phyloP scores from a whole-genome alignment of 2,888 invertebrate species.

The Desoria tigrina region DNA sequence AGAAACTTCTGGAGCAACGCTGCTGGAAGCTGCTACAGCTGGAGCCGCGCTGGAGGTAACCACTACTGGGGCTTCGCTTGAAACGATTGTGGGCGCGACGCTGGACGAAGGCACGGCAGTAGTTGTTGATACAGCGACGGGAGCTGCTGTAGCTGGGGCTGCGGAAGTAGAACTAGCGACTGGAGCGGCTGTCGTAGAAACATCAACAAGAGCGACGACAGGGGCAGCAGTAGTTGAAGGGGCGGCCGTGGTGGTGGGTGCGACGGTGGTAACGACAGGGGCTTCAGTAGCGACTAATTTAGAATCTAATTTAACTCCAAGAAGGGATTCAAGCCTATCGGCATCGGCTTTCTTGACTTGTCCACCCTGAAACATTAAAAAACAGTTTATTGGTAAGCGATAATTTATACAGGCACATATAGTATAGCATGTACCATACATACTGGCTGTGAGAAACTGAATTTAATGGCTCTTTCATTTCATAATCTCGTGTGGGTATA shows the following conservation, averaged over 20 bases:
- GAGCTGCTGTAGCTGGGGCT: slow-evolving; percentile 17
- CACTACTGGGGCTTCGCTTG: slow-evolving; percentile 26
- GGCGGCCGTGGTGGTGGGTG: slow-evolving; percentile 9
- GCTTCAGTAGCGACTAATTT: slow-evolving; percentile 33
- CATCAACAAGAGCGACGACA: slow-evolving; percentile 11
- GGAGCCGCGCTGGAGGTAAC: slow-evolving; percentile 11
- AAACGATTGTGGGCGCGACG: slow-evolving; percentile 11
- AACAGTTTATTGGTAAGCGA: not conserved
- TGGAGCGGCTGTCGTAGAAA: slow-evolving; percentile 14
- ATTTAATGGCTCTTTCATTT: too few relatives aligned
- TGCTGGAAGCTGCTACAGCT: slow-evolving; percentile 14
- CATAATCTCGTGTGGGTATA: too few relatives aligned
- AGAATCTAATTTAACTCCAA: slow-evolving; percentile 48
- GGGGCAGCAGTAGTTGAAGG: slow-evolving; percentile 16
- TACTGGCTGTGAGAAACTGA: not conserved
- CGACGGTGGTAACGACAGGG: not conserved
- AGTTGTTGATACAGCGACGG: slow-evolving; percentile 6
- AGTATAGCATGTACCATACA: not conserved
- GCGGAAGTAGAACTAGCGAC: not conserved
- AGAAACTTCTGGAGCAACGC: slow-evolving; percentile 3
- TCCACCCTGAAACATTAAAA: slow-evolving; percentile 39
- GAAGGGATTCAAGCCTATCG: slow-evolving; percentile 39
- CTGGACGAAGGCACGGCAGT: not conserved
- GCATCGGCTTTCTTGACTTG: slow-evolving; percentile 49
- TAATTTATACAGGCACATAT: not conserved